Evolutionary conservation across 1,140 invertebrate species (phyloP).

Genomic region (Campoletis sonorensis): DNA sequence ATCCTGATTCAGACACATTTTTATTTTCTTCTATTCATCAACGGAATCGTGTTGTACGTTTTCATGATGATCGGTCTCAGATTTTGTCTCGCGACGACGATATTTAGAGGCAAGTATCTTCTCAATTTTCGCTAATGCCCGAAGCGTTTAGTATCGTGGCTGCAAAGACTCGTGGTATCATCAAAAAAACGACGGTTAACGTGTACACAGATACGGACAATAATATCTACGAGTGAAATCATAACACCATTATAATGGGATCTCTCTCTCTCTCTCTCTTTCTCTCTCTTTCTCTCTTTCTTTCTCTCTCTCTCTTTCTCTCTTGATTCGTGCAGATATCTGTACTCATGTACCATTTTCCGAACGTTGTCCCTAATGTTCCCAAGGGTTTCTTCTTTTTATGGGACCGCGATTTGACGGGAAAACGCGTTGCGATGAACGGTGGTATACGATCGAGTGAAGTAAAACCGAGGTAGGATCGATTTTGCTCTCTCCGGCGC

Average conservation of each 20-base stretch:
- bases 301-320: neutral
- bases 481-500: constrained; percentile 63
- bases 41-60: too few relatives aligned
- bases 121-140: constrained; percentile 60
- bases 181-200: constrained; percentile 59
- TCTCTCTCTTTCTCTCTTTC: neutral
- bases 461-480: constrained; percentile 58
- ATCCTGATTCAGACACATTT: too few relatives aligned
- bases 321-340: neutral
- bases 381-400: constrained; percentile 65
- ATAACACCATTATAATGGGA: constrained; percentile 70
- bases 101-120: constrained; percentile 20
- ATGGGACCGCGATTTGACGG: constrained; percentile 70
- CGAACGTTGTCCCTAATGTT: constrained; percentile 64
- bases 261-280: constrained; percentile 20
- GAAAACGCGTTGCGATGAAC: constrained; percentile 48
- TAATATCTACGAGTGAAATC: constrained; percentile 69
- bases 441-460: constrained; percentile 10
- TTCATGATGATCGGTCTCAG: neutral
- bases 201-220: constrained; percentile 55
- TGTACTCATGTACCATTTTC: constrained; percentile 1
- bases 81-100: constrained; percentile 3
- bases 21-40: too few relatives aligned
- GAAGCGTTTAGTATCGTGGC: constrained; percentile 64
- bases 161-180: constrained; percentile 43